Conservation (phyloP, 2,888 invertebrate genomes). For the Blastobasis lacticolella region DNA sequence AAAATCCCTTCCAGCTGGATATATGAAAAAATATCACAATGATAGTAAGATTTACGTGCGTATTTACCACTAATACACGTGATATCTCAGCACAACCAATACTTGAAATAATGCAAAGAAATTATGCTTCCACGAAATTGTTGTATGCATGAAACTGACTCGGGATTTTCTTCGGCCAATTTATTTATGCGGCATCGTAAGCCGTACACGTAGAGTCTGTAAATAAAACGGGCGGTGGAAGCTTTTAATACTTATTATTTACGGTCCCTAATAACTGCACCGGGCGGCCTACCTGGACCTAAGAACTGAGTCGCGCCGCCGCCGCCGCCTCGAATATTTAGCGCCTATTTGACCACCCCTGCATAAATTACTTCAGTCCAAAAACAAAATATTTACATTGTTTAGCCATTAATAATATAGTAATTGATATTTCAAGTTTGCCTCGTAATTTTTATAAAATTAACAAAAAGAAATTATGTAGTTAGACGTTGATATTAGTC, state of each 20-base stretch:
- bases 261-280: constrained; percentile 57
- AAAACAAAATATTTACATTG: too few species aligned
- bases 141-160: background rate
- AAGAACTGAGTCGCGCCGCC: background rate
- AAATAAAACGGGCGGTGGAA: constrained; percentile 51
- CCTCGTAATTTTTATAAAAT: too few species aligned
- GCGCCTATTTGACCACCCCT: constrained; percentile 39
- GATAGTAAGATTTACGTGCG: background rate
- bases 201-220: constrained; percentile 50
- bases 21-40: background rate
- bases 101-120: background rate
- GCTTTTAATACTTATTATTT: constrained; percentile 66
- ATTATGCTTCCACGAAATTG: background rate
- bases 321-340: constrained; percentile 48
- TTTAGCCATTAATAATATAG: too few species aligned
- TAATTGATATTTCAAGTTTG: too few species aligned
- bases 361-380: constrained; percentile 21
- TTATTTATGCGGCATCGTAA: constrained; percentile 32
- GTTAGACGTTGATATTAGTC: too few species aligned
- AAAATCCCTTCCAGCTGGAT: too few species aligned
- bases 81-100: background rate
- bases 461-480: too few species aligned
- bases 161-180: constrained; percentile 21
- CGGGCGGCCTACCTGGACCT: constrained; percentile 17
- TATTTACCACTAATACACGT: background rate